Base-by-base conservation (phyloP, 2,113 vertebrate species). In the Nycticebus coucang region DNA sequence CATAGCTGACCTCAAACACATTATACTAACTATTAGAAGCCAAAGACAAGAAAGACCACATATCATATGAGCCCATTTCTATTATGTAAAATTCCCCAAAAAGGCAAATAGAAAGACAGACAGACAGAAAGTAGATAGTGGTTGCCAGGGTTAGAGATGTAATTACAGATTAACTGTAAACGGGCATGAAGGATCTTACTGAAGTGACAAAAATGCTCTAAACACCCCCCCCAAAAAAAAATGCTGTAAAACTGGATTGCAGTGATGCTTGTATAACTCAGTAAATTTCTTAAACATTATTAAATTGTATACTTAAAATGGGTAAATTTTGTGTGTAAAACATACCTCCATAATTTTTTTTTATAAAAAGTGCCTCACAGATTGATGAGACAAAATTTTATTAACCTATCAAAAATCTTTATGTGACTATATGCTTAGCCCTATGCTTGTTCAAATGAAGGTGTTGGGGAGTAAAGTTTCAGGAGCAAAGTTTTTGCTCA, bases 311-410 rank as follows among this genome's bases (percentile, higher is more conserved):
- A n/a, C 30, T 57, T 74, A 60, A 55, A 59, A 91, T 12, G 33
- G 45, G 59, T 82, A 11, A 74, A 71, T 92, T 74, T 92, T 91
- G 71, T 35, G 7, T 59, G 21, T 57, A 68, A 78, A 96, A 50
- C 53, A 50, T 28, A 68, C 4, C 19, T 68, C 53, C n/a, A 75
- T 72, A 45, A 89, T 71, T 14, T 66, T 19, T 19, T 21, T 91
- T 95, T 89, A 74, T 53, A 35, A 91, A 93, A 92, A 50, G 45
- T 69, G 8, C 7, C 1, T 22, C 57, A 33, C 4, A 50, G 50
- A 68, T 57, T 19, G 41, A 85, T 95, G 33, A 84, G 78, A 92
- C 90, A 64, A 87, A 83, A 83, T 50, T 74, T 30, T 75, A 88
- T 88, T 92, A 60, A 77, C 55, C 75, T 89, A 91, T 59, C 87